Evolutionary conservation across 2,888 invertebrate species (phyloP).

Genomic region (Drosophila falleni): DNA sequence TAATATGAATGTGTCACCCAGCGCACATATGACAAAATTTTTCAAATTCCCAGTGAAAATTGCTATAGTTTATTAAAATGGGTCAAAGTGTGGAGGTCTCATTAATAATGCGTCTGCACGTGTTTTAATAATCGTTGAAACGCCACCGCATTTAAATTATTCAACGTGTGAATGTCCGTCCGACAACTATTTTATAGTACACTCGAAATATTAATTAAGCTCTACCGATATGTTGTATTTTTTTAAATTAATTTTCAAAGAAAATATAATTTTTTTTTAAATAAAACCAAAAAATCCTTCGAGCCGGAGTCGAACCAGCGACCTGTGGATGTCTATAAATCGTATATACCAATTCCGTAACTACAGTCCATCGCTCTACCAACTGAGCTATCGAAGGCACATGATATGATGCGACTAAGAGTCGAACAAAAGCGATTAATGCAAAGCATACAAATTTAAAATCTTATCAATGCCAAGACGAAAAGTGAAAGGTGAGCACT

Average conservation of each 20-base stretch:
- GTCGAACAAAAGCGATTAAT: not conserved
- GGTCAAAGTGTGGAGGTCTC: not conserved
- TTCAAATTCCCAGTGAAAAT: conserved; percentile 11
- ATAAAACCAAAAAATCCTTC: conserved; percentile 39
- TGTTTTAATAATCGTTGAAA: conserved; percentile 12
- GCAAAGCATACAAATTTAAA: not conserved
- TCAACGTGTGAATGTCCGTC: not conserved
- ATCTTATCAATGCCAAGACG: conserved; percentile 14
- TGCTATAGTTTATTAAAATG: conserved; percentile 15
- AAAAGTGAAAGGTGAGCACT: conserved; percentile 33
- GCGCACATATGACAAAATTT: conserved; percentile 1
- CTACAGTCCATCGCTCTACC: conserved; percentile 80
- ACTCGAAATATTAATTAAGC: not conserved
- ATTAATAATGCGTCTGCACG: conserved; percentile 22
- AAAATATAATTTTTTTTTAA: not conserved
- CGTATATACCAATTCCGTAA: conserved; percentile 2
- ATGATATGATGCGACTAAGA: not conserved
- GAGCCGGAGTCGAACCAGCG: conserved; percentile 56
- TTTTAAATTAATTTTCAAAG: too few relatives aligned
- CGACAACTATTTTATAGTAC: not conserved
- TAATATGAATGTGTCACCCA: not conserved
- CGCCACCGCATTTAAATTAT: conserved; percentile 10
- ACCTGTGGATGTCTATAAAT: conserved; percentile 52
- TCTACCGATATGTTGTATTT: not conserved
- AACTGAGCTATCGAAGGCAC: conserved; percentile 78